Percentiles rank a stretch among this genome's conserved stretches.
These are phyloP conservation scores for Uropsilus gracilis DNA, from an alignment of 2,113 vertebrate genomes.

Conservation along the genomic window DNA sequence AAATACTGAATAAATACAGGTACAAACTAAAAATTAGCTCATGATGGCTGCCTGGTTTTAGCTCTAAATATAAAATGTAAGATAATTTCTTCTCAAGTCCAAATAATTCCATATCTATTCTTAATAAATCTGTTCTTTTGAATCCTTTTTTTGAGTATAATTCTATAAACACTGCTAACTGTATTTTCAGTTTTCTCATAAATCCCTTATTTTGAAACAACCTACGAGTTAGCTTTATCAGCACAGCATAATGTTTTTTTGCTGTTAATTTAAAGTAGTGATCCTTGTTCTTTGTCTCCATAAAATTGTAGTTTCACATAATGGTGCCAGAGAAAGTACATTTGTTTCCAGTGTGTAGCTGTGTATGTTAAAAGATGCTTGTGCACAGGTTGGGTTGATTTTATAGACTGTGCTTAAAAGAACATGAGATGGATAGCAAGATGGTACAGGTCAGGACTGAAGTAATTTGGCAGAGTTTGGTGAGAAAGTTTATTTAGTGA, in stretches of 20 bases:
- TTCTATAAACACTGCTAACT: not conserved
- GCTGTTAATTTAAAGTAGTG: not conserved
- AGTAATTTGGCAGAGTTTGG: slow-evolving; percentile 12
- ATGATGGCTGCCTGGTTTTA: not conserved
- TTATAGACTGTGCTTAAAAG: not conserved
- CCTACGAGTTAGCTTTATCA: not conserved
- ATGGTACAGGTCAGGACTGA: not conserved
- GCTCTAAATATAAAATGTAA: not conserved
- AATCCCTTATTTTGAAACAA: not conserved
- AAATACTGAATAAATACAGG: not conserved
- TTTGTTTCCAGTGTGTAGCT: not conserved
- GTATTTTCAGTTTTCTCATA: not conserved
- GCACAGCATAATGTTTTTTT: not conserved
- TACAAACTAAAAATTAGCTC: not conserved
- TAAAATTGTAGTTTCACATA: not conserved
- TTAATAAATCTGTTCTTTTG: slow-evolving; percentile 8
- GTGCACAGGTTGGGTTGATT: not conserved
- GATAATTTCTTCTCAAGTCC: not conserved
- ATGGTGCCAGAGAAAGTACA: not conserved
- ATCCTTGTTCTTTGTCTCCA: not conserved
- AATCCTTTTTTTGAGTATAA: not conserved
- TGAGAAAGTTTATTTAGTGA: slow-evolving; percentile 18
- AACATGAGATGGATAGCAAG: not conserved
- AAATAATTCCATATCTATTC: not conserved
- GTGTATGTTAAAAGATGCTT: not conserved